These are phyloP conservation scores for Calephelis virginiensis DNA, from an alignment of 1,140 invertebrate species.

Conservation along the genomic window DNA sequence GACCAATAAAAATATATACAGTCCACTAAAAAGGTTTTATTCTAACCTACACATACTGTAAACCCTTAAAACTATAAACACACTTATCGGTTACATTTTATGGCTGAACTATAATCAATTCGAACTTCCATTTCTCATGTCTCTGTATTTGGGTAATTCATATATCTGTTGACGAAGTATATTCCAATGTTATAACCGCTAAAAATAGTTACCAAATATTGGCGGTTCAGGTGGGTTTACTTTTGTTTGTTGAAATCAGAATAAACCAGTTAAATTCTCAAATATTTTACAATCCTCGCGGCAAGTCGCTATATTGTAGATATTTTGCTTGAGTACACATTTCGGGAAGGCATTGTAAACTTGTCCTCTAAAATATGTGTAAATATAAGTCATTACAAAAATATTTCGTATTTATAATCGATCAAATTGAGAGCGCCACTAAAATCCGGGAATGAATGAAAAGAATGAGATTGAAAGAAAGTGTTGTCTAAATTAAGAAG, in stretches of 20 bases:
- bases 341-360: not conserved
- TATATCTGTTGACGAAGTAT: slow-evolving; percentile 6
- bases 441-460: too few species aligned
- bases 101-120: not conserved
- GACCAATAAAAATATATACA: too few species aligned
- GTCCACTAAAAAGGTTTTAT: too few species aligned
- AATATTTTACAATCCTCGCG: slow-evolving; percentile 10
- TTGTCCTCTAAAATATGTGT: not conserved
- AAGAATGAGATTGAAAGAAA: too few species aligned
- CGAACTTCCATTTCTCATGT: not conserved
- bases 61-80: not conserved
- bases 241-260: slow-evolving; percentile 4
- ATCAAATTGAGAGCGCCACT: too few species aligned
- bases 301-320: slow-evolving; percentile 5
- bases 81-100: not conserved
- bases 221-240: not conserved
- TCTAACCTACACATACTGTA: not conserved
- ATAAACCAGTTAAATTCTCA: slow-evolving; percentile 13
- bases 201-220: slow-evolving; percentile 18
- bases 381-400: too few species aligned
- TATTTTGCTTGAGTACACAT: not conserved
- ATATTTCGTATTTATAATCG: too few species aligned
- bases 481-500: too few species aligned
- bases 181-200: slow-evolving; percentile 10
- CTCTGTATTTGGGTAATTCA: slow-evolving; percentile 8